phyloP scores from a whole-genome alignment of 2,113 vertebrate species.

The Anoura caudifer region DNA sequence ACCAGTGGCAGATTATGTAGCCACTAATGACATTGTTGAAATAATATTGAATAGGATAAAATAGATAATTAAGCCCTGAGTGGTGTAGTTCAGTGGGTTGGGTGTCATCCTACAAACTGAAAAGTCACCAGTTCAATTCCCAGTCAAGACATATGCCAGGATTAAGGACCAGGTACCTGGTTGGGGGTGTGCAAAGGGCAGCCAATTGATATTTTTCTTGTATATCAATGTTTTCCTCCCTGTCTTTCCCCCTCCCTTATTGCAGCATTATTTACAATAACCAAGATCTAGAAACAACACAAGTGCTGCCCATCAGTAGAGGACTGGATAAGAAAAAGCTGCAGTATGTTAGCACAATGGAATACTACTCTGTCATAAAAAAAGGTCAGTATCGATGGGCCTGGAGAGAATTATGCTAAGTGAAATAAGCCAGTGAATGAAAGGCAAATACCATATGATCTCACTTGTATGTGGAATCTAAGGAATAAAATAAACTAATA shows the following conservation, averaged over 20 bases:
- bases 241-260: too few relatives aligned
- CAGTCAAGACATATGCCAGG: too few relatives aligned
- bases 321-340: neutral
- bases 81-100: too few relatives aligned
- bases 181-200: too few relatives aligned
- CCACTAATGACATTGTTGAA: neutral
- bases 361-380: neutral
- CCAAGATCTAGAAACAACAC: neutral
- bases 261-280: neutral
- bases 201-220: too few relatives aligned
- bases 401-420: neutral
- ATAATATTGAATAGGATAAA: neutral
- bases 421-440: neutral
- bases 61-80: neutral
- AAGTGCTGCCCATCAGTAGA: neutral
- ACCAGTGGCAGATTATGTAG: neutral
- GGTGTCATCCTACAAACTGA: too few relatives aligned
- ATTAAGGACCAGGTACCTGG: too few relatives aligned
- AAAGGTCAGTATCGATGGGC: neutral
- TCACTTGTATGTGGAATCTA: neutral
- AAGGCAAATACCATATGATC: neutral
- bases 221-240: too few relatives aligned
- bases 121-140: too few relatives aligned
- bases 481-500: neutral
- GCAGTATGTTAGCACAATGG: neutral